Base-by-base conservation (phyloP, 2,113 vertebrate genomes). In the Natator depressus region DNA sequence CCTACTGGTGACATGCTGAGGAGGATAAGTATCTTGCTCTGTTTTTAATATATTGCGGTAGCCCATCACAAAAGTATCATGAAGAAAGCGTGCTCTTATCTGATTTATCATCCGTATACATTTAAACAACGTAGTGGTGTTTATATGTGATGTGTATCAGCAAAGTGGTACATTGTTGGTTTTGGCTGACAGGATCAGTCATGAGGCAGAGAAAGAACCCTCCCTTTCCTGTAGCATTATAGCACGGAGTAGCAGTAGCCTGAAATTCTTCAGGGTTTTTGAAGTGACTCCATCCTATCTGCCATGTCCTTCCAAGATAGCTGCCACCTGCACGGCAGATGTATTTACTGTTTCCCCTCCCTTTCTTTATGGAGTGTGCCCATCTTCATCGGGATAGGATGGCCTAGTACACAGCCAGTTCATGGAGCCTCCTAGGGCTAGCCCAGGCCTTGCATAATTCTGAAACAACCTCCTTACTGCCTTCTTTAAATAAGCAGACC, bases 1-100 rank as follows among this genome's bases (percentile, higher is more conserved):
- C 29, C 42, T 53, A 47, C 17, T 22, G 2, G 20, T 1, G 11
- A 53, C 49, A 0, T 0, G 57, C 57, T 69, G 82, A 29, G 90
- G 54, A 2, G 54, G 50, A 14, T 17, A 57, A 4, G 19, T 59
- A 6, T 49, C 4, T 0, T 13, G 31, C 31, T 19, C 51, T 55
- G 20, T 22, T 69, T 69, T 69, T n/a, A 65, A 65, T 65, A n/a
- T 35, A 65, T 31, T 69, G 35, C 8, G 17, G 62, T 69, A 69
- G n/a, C 16, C 16, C 8, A 19, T n/a, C 19, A 10, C 65, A 24
- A 20, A 20, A 57, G 25, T 57, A 20, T 5, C 57, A 47, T 6
- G 57, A 53, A 50, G 89, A 57, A 3, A 62, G 59, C 10, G 5
- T 47, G 3, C 47, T 57, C 51, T 31, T 80, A 53, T 72, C 55